Conservation (phyloP, 2,888 invertebrate species). For the Cecidostiba fungosa region DNA sequence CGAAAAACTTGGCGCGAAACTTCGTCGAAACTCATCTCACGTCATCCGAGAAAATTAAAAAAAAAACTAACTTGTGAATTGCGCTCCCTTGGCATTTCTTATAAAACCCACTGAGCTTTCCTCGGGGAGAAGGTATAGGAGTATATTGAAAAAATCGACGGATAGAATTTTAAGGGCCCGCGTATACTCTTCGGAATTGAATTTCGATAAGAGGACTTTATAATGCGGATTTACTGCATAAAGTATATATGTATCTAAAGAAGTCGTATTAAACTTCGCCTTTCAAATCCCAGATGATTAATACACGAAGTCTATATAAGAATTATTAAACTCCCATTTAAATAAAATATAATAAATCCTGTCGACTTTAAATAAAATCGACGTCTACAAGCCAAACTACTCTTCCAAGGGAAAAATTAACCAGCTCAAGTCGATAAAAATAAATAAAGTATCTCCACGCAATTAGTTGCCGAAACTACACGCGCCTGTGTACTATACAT, state of each 20-base stretch:
- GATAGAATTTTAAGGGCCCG: conserved; percentile 4
- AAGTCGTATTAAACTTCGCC: not conserved
- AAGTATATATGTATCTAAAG: not conserved
- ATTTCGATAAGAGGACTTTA: conserved; percentile 13
- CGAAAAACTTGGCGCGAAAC: not conserved
- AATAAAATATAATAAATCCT: too few relatives aligned
- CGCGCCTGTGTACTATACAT: not conserved
- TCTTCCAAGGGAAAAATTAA: too few relatives aligned
- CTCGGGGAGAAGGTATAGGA: not conserved
- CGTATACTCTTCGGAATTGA: not conserved
- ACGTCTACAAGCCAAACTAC: too few relatives aligned
- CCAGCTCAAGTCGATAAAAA: not conserved
- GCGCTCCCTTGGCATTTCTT: not conserved
- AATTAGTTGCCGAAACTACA: not conserved
- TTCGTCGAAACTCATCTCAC: not conserved
- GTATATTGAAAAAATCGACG: not conserved
- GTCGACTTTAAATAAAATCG: too few relatives aligned
- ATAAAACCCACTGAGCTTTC: not conserved
- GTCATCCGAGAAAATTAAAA: not conserved
- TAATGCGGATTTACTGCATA: conserved; percentile 3
- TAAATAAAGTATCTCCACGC: not conserved
- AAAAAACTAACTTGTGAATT: not conserved
- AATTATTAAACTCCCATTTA: too few relatives aligned
- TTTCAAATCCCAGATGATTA: not conserved
- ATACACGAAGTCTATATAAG: not conserved